phyloP scores from a whole-genome alignment of 2,113 vertebrate genomes.

The Halcyon malimbica region DNA sequence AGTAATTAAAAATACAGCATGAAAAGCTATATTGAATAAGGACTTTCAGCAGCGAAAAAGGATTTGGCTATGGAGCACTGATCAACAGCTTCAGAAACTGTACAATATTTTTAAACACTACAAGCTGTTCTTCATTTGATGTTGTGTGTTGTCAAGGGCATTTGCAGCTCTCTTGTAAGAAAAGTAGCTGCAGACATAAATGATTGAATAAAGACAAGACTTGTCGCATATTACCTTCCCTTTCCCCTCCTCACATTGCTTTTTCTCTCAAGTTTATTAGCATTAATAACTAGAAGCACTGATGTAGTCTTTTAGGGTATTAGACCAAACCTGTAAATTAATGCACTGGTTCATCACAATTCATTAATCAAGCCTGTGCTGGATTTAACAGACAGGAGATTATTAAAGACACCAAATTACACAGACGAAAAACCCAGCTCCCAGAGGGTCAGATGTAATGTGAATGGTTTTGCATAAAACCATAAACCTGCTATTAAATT shows the following conservation, averaged over 20 bases:
- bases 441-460: slow-evolving; percentile 78
- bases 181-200: neutral
- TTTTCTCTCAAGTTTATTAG: slow-evolving; percentile 63
- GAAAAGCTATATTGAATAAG: neutral
- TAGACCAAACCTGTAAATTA: slow-evolving; percentile 79
- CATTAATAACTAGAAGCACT: slow-evolving; percentile 73
- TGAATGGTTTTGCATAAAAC: slow-evolving; percentile 82
- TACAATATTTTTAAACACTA: neutral
- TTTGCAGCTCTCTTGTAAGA: neutral
- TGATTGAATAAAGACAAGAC: slow-evolving; percentile 4
- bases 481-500: slow-evolving; percentile 83
- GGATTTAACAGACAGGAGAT: slow-evolving; percentile 81
- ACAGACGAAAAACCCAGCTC: slow-evolving; percentile 68
- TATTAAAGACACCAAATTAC: slow-evolving; percentile 83
- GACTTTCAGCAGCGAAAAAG: neutral
- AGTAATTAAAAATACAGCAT: slow-evolving; percentile 7
- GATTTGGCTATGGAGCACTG: neutral
- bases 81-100: neutral
- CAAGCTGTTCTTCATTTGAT: neutral
- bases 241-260: slow-evolving; percentile 43
- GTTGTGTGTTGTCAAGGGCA: neutral
- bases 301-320: slow-evolving; percentile 76
- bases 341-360: slow-evolving; percentile 80
- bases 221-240: slow-evolving; percentile 30
- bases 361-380: slow-evolving; percentile 81